Evolutionary conservation across 2,888 invertebrate genomes (phyloP), one percentile per base, ranked within the genome.

Genomic region (Aphodius granarius): DNA sequence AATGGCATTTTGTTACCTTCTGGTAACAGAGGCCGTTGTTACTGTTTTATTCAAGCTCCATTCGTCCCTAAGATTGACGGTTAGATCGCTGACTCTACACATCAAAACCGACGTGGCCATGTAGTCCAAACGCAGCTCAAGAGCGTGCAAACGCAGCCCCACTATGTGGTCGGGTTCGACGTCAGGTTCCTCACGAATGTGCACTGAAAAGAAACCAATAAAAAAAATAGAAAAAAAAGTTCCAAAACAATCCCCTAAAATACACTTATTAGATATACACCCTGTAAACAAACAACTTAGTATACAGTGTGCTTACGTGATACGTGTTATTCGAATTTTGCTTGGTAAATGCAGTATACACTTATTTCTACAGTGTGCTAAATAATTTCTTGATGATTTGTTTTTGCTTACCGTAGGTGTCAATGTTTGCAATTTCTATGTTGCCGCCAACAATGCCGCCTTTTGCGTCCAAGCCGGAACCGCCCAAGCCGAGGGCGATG

Each of bases 401-500:
- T n/a, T n/a, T 16, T 70, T 81, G 88, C 90, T 88, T 86, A 93
- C 93, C 91, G 84, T 94, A 95, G 0, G 96, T 96, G 85, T 95
- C 94, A 80, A 98, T 94, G 85, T 94, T 93, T 79, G 95, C 93
- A 63, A 99, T 91, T 86, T 97, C 95, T 83, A 99, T 95, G 81
- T 94, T 95, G 20, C 99, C 99, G 85, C 98, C 98, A 22, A 99
- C 98, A 84, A 99, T 98, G 80, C 99, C 99, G 74, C 97, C 97
- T 87, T 97, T 95, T 15, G 99, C 98, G 86, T 98, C 98, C 74
- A 99, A 90, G 81, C 95, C 93, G 0, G 98, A 97, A 22, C 96
- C 94, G 13, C 94, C 96, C 75, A 98, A 89, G 78, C 96, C 96
- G 63, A 97, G 91, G 70, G 95, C 94, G 77, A 97, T 93, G 86